These are phyloP conservation scores for Romanogobio albipinnatus DNA, from an alignment of 2,113 vertebrate genomes.

Conservation along the genomic window DNA sequence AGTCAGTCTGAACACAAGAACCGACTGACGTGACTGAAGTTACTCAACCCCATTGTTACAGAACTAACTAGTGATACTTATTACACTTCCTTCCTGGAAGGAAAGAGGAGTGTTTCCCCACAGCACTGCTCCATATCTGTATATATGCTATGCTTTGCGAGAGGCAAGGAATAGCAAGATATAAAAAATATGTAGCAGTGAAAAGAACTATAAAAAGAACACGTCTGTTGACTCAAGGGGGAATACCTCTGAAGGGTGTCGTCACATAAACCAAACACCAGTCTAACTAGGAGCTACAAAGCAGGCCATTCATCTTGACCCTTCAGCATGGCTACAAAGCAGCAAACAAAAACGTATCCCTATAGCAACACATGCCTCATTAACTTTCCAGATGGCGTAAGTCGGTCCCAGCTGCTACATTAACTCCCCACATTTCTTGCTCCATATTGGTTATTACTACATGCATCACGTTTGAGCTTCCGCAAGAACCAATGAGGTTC, in stretches of 20 bases:
- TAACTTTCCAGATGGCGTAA: slow-evolving; percentile 45
- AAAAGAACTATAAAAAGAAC: neutral
- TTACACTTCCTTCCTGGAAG: neutral
- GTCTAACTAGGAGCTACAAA: slow-evolving; percentile 56
- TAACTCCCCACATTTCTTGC: neutral
- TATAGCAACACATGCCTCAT: slow-evolving; percentile 53
- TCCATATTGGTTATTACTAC: too few species aligned
- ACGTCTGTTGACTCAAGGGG: slow-evolving; percentile 19
- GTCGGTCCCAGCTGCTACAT: neutral
- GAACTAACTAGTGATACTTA: neutral
- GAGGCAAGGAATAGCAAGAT: too few species aligned
- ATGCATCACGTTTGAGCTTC: too few species aligned
- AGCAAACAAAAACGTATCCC: slow-evolving; percentile 36
- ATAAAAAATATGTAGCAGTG: too few species aligned
- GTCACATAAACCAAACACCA: slow-evolving; percentile 52
- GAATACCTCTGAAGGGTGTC: slow-evolving; percentile 21
- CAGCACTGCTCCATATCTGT: neutral
- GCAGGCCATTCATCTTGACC: slow-evolving; percentile 15
- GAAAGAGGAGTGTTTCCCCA: neutral
- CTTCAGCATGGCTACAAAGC: neutral
- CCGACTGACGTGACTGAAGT: neutral
- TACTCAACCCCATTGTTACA: neutral
- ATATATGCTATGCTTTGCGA: neutral
- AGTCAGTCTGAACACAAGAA: neutral
- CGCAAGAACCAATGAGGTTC: too few species aligned